Evolutionary conservation across 2,888 invertebrate species (phyloP), one percentile per base, ranked within the genome.

Genomic region (Melipona bicolor): DNA sequence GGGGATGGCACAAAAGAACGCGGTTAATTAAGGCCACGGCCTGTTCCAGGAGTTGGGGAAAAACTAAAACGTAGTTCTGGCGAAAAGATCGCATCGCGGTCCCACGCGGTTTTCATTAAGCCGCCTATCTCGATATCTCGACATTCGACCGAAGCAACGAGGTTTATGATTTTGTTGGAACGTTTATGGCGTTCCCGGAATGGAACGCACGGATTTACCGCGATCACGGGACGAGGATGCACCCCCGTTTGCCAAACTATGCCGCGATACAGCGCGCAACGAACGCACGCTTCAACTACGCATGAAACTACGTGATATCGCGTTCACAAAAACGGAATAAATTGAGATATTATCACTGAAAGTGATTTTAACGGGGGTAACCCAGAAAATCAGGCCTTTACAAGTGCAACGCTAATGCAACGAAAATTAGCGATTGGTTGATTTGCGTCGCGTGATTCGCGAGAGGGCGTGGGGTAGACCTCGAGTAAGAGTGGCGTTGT

Each of bases 101-200:
- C 36, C 36, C 36, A 36, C 36, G 36, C 36, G 43, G 9, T 43
- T 43, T 43, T 9, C 43, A 43, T 43, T 2, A 43, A 43, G 11
- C 43, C 43, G 43, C 43, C 43, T 43, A 43, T 43, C 43, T 43
- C 43, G 43, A 4, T 6, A 36, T n/a, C 36, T 0, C 56, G 52
- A 9, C 9, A 43, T 77, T 4, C 79, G 65, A 56, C 64, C 77
- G 74, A 78, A 80, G 80, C 77, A 84, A 88, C 88, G 43, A 80
- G 70, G 86, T 86, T 84, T 88, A 83, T 80, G 79, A 88, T 79
- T 82, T 80, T 62, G 77, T 71, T 54, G 71, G 52, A 74, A 87
- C 86, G 84, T 82, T 88, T 80, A 84, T 56, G 62, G 68, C 74
- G 72, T 71, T 56, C 59, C 76, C 21, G 77, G 67, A 76, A 81